Evolutionary conservation across 2,113 vertebrate genomes (phyloP), one percentile per base, ranked within the genome.

Genomic region (Sceloporus undulatus): DNA sequence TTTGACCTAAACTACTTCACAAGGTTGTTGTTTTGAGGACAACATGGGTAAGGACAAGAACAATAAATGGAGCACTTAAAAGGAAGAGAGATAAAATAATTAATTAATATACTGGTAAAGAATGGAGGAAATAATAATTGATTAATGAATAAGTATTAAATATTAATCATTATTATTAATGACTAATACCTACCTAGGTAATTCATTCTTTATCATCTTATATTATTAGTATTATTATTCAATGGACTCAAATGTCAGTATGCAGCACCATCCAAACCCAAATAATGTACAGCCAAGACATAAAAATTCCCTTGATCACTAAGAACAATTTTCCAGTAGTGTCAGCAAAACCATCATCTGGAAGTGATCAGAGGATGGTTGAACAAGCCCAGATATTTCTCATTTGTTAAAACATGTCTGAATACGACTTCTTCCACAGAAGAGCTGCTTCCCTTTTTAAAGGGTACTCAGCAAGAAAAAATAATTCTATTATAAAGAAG

Each of bases 21-120:
- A 71, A 34, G 68, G 11, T 23, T n/a, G 2, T 14, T 62, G 11
- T 52, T 27, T 23, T n/a, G 77, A 18, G n/a, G 77, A 79, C 16
- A 54, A n/a, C 14, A 54, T n/a, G 68, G n/a, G n/a, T 18, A 73
- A 18, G 71, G 52, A 48, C 5, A 11, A 48, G 48, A 48, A 48
- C 48, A 48, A 48, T 7, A 48, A 4, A 48, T 48, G 48, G 3
- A 78, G 11, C 21, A 54, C 48, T 9, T 27, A 52, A 79, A 6
- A 27, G 13, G 29, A 79, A 27, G 27, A 2, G 77, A 13, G 27
- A n/a, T 29, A 16, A 29, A 23, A 5, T 73, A 29, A 73, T 73
- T 71, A 71, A 71, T 71, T 66, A 59, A 14, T 68, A 56, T 23
- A 90, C 87, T 87, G 80, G 85, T 84, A 34, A 56, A 2, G 29